Conservation (phyloP, 2,797 vertebrate species). For the Phoxinus dragarum region DNA sequence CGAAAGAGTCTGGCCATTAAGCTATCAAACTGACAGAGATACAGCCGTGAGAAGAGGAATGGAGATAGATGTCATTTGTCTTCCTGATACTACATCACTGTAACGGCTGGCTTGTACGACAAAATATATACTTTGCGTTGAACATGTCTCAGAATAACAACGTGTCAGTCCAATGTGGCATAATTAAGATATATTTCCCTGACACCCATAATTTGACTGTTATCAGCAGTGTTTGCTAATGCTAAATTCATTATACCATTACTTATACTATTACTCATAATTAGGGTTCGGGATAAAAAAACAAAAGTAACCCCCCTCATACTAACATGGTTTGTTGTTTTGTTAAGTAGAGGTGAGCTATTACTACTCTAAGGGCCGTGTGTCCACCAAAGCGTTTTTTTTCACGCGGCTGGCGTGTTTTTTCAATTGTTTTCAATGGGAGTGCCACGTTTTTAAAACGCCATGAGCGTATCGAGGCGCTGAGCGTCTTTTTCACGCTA, state of each 20-base stretch:
- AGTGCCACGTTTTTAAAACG: too few species aligned
- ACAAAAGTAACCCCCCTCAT: background rate
- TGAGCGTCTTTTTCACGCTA: too few species aligned
- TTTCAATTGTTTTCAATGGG: too few species aligned
- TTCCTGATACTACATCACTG: constrained; percentile 1
- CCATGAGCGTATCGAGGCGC: too few species aligned
- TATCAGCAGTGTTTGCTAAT: background rate
- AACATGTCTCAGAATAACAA: constrained; percentile 9
- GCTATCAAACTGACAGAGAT: constrained; percentile 9
- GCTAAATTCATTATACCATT: background rate
- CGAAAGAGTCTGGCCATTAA: constrained; percentile 2
- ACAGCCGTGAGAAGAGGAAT: constrained; percentile 12
- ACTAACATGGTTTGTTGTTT: background rate
- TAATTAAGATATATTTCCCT: background rate
- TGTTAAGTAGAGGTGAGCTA: background rate
- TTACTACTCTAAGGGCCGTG: background rate
- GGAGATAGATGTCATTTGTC: constrained; percentile 5
- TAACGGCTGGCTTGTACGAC: background rate
- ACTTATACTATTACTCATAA: background rate
- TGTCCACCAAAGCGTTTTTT: too few species aligned
- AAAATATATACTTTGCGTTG: background rate
- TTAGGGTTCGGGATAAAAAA: background rate
- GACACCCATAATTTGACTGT: background rate
- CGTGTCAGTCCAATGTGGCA: background rate
- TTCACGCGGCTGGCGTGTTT: too few species aligned